phyloP scores from a whole-genome alignment of 2,113 vertebrate genomes.

The Chamaea fasciata region DNA sequence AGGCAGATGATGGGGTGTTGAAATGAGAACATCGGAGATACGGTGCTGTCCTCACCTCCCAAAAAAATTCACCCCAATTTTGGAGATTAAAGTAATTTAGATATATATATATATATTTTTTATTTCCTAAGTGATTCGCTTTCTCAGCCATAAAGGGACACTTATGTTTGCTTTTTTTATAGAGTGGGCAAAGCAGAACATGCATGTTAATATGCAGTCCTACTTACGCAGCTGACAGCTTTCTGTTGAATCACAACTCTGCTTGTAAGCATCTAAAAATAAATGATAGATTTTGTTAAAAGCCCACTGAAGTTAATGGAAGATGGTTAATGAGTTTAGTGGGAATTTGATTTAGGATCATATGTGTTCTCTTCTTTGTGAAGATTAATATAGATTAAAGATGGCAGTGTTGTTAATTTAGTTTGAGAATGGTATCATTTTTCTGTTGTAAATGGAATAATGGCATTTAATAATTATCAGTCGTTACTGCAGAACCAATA shows the following conservation, averaged over 20 bases:
- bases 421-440: not conserved
- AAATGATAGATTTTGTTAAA: not conserved
- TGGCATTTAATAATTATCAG: not conserved
- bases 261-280: slow-evolving; percentile 22
- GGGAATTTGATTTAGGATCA: not conserved
- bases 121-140: not conserved
- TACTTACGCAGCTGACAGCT: not conserved
- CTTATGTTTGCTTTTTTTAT: not conserved
- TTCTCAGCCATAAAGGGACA: not conserved
- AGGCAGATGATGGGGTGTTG: not conserved
- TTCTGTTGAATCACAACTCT: slow-evolving; percentile 22
- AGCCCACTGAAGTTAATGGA: not conserved
- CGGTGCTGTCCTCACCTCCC: not conserved
- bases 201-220: not conserved
- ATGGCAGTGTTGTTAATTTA: not conserved
- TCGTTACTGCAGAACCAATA: not conserved
- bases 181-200: not conserved
- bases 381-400: not conserved
- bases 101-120: rapidly evolving
- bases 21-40: rapidly evolving
- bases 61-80: not conserved
- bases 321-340: not conserved
- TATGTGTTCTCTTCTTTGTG: not conserved
- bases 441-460: not conserved
- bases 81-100: not conserved